phyloP scores from a whole-genome alignment of 2,888 invertebrate species.

The Dryococelus australis region DNA sequence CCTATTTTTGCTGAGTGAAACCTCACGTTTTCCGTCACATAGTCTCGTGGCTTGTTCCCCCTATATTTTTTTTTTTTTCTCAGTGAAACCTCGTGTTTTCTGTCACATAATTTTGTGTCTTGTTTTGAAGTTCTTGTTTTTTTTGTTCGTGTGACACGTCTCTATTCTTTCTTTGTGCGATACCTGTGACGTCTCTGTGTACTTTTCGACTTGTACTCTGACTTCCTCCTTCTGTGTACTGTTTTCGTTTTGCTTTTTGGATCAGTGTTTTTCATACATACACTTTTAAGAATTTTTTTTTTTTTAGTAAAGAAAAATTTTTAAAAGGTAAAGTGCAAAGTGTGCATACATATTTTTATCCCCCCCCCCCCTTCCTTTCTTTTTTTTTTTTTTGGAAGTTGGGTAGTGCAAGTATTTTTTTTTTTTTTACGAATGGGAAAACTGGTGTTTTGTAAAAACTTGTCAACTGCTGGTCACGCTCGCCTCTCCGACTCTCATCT shows the following conservation, averaged over 20 bases:
- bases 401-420: not conserved
- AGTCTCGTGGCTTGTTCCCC: no score
- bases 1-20: no score
- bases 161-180: not conserved
- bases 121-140: constrained; percentile 2
- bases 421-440: not conserved
- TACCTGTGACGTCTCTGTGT: constrained; percentile 32
- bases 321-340: not conserved
- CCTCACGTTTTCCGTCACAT: not conserved
- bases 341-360: no score
- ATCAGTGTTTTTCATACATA: not conserved
- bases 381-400: not conserved
- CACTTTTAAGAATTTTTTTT: constrained; percentile 23
- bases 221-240: constrained; percentile 31
- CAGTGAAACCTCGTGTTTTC: not conserved
- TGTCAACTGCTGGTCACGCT: not conserved
- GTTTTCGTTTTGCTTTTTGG: constrained; percentile 17
- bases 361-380: not conserved
- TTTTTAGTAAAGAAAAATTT: not conserved
- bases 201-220: constrained; percentile 22
- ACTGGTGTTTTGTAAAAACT: not conserved
- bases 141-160: not conserved
- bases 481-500: not conserved
- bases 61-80: not conserved
- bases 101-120: not conserved